Evolutionary conservation across 2,888 invertebrate species (phyloP).

Genomic region (Brenthis daphne): DNA sequence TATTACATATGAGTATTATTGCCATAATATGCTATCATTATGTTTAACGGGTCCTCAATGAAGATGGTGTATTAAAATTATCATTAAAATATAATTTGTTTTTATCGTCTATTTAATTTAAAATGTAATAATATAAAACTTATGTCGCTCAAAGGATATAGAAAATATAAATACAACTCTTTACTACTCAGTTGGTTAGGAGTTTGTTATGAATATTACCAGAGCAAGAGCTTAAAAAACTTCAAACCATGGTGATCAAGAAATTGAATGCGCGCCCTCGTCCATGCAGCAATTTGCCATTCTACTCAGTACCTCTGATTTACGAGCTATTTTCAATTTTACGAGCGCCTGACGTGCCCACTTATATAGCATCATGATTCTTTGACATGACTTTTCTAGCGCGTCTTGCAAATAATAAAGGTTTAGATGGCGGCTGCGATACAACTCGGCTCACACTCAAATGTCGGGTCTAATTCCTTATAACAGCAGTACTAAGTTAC

Average conservation of each 20-base stretch:
- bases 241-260: conserved; percentile 50
- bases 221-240: conserved; percentile 1
- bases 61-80: conserved; percentile 9
- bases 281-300: conserved; percentile 68
- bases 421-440: conserved; percentile 40
- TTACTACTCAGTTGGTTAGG: not conserved
- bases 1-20: conserved; percentile 56
- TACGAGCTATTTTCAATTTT: conserved; percentile 74
- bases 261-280: conserved; percentile 63
- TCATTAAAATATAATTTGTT: conserved; percentile 1
- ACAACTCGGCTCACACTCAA: conserved; percentile 49
- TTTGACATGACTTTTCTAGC: conserved; percentile 39
- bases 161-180: not conserved
- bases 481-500: conserved; percentile 58
- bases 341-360: conserved; percentile 65
- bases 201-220: not conserved
- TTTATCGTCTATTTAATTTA: conserved; percentile 10
- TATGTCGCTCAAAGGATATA: too few relatives aligned
- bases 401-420: conserved; percentile 43
- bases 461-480: conserved; percentile 48
- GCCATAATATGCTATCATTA: conserved; percentile 21
- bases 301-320: conserved; percentile 67
- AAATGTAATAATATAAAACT: not conserved
- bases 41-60: conserved; percentile 2
- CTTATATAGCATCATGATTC: conserved; percentile 56